Base-by-base conservation (phyloP, 2,797 vertebrate species). In the Anguilla pacifica region DNA sequence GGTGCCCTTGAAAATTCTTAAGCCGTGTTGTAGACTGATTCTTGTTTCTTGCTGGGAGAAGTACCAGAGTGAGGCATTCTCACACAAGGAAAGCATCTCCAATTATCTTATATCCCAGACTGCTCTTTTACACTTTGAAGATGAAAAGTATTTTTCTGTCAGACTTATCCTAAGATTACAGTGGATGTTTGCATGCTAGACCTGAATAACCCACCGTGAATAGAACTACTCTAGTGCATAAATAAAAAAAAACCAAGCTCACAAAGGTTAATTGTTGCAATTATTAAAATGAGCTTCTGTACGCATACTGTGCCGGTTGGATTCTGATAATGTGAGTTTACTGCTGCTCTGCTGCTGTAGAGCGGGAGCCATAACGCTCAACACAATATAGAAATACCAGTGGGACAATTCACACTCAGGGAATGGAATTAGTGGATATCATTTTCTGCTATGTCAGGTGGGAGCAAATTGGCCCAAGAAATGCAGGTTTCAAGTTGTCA, bases 381-480 rank as follows among this genome's bases (percentile, higher is more conserved):
- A 51, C 39, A 49, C 11, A 82, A n/a, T 49, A 13, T 25, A 22
- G 22, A 51, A 82, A 82, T 10, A 13, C 43, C 22, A 51, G 43
- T 51, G 79, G 79, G 79, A 82, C 19, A 82, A 0, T 7, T 46
- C 79, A 51, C 22, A 17, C 74, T 46, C 31, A 39, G 77, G 22
- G 77, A 81, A 49, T 43, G 43, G 77, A 81, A 81, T 81, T 25
- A 51, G 79, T 46, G 79, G 43, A n/a, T 49, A 82, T 82, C 79
- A 82, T 22, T 82, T 49, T 82, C 79, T 49, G 79, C 46, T 51
- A 43, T 43, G 79, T 82, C 79, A 49, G 79, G 46, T 49, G 79
- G 74, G 79, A 82, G 43, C 79, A 82, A 82, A 49, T 51, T 84
- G 51, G n/a, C n/a, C 25, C 28, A 19, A 86, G 67, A 51, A 72